These are phyloP conservation scores for Drosophila birchii DNA, from an alignment of 2,888 invertebrate genomes.

Conservation along the genomic window DNA sequence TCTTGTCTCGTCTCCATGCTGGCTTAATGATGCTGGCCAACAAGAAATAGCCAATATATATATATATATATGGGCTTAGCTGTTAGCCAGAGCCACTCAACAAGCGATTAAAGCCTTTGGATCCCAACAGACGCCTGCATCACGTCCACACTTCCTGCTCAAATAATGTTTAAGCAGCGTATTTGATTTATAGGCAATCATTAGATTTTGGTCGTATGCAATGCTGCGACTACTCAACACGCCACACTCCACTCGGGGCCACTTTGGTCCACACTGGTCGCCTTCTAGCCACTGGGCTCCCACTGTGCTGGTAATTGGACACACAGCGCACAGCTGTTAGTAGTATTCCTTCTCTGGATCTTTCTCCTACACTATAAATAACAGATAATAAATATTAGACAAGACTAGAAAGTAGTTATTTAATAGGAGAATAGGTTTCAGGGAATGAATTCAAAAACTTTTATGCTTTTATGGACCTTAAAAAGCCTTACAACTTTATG, in stretches of 20 bases:
- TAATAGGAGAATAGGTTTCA: neutral
- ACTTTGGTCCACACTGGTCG: constrained; percentile 31
- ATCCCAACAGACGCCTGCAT: constrained; percentile 62
- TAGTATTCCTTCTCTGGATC: constrained; percentile 10
- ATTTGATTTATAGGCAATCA: constrained; percentile 82
- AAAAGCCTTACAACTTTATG: neutral
- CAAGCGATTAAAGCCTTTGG: constrained; percentile 73
- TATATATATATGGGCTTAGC: constrained; percentile 11
- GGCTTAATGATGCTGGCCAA: constrained; percentile 67
- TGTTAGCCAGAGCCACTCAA: constrained; percentile 38
- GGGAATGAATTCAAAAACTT: neutral
- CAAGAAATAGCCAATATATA: constrained; percentile 46
- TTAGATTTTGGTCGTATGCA: constrained; percentile 77
- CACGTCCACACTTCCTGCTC: constrained; percentile 82
- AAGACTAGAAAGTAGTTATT: neutral
- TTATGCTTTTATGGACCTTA: neutral
- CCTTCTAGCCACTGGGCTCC: constrained; percentile 57
- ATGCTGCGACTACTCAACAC: constrained; percentile 40
- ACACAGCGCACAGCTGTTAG: constrained; percentile 69
- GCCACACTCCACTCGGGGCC: constrained; percentile 31
- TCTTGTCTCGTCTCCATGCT: constrained; percentile 18
- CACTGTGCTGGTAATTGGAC: constrained; percentile 80
- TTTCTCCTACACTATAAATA: constrained; percentile 20
- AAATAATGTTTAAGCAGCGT: constrained; percentile 80
- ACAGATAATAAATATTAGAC: neutral